Evolutionary conservation across 2,888 invertebrate genomes (phyloP).

Genomic region (Philereme vetulata): DNA sequence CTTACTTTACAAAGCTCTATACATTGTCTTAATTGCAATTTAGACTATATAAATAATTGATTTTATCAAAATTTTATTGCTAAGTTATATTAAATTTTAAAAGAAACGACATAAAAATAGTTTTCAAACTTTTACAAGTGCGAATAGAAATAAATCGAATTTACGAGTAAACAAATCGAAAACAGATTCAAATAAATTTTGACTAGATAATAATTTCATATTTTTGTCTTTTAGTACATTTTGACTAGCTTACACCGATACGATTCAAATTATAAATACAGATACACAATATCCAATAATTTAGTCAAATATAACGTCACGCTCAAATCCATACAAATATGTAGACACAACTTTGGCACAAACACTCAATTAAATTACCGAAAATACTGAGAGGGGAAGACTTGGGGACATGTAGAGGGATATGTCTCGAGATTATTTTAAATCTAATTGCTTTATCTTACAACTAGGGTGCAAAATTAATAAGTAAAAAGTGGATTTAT

Average conservation of each 20-base stretch:
- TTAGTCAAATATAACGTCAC: slow-evolving; percentile 50
- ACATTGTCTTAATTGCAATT: slow-evolving; percentile 81
- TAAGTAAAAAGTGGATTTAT: slow-evolving; percentile 64
- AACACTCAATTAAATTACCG: slow-evolving; percentile 63
- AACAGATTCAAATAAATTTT: slow-evolving; percentile 71
- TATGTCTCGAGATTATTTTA: slow-evolving; percentile 69
- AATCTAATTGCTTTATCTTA: slow-evolving; percentile 68
- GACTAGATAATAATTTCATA: slow-evolving; percentile 71
- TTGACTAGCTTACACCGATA: slow-evolving; percentile 69
- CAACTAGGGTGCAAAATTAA: slow-evolving; percentile 77
- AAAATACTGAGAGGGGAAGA: slow-evolving; percentile 80
- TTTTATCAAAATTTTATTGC: slow-evolving; percentile 81
- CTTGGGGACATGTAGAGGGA: slow-evolving; percentile 71
- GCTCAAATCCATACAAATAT: slow-evolving; percentile 52
- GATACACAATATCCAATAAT: slow-evolving; percentile 47
- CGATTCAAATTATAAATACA: slow-evolving; percentile 49
- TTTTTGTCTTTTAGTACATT: slow-evolving; percentile 67
- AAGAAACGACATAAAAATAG: slow-evolving; percentile 68
- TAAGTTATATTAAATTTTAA: slow-evolving; percentile 65
- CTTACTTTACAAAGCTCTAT: slow-evolving; percentile 82
- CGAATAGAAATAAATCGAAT: slow-evolving; percentile 56
- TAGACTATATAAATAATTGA: slow-evolving; percentile 81
- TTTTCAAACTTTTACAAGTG: slow-evolving; percentile 55
- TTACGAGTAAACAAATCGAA: slow-evolving; percentile 50
- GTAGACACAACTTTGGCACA: slow-evolving; percentile 79